A percentile compares a stretch with the other conserved stretches of the same genome.
Conservation (phyloP, 2,797 vertebrate genomes). For the Agapornis canus region DNA sequence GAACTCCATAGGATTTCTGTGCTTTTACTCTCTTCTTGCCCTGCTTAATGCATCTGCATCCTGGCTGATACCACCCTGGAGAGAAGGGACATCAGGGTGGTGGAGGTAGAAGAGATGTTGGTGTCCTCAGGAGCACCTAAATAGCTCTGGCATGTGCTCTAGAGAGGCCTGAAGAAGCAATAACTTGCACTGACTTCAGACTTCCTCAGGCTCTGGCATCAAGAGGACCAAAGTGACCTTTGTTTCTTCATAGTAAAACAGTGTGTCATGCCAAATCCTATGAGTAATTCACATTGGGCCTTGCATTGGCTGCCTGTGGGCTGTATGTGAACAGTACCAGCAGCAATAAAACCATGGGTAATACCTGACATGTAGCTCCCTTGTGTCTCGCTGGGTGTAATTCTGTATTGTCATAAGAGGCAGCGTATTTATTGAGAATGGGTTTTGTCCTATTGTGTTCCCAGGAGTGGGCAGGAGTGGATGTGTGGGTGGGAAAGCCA, state of each 20-base stretch:
- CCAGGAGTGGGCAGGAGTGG: not conserved
- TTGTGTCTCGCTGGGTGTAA: not conserved
- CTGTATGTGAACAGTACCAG: not conserved
- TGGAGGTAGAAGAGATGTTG: rapidly evolving
- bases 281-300: not conserved
- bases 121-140: not conserved
- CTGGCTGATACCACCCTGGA: not conserved
- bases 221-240: not conserved
- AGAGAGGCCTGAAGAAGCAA: not conserved
- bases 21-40: not conserved
- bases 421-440: rapidly evolving
- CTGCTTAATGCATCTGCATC: not conserved
- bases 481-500: not conserved
- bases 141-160: not conserved
- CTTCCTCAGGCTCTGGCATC: not conserved
- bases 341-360: not conserved
- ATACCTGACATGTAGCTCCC: not conserved
- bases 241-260: not conserved
- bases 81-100: rapidly evolving
- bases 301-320: rapidly evolving
- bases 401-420: not conserved
- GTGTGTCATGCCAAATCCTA: not conserved
- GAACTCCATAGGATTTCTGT: not conserved
- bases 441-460: not conserved
- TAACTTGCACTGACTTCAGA: not conserved